Evolutionary conservation across 2,113 vertebrate species (phyloP).

Genomic region (Plecotus auritus): DNA sequence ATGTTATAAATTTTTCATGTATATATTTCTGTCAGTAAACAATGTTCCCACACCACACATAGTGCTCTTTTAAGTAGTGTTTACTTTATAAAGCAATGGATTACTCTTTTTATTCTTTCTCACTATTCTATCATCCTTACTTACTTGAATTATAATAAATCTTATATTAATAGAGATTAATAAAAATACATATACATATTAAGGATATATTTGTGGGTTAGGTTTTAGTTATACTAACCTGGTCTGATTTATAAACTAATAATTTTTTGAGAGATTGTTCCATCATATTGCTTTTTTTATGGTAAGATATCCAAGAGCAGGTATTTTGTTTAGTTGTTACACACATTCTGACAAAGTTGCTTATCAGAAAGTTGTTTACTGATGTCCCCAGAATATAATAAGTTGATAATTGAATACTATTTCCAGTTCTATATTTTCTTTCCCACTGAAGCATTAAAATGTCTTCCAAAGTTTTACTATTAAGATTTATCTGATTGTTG

Average conservation of each 20-base stretch:
- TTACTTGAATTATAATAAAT: neutral
- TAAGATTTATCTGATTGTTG: neutral
- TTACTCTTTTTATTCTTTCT: neutral
- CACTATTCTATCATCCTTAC: neutral
- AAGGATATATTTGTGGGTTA: neutral
- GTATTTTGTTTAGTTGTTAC: neutral
- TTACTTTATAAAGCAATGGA: neutral
- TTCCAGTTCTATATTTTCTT: neutral
- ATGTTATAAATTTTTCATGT: neutral
- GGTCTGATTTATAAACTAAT: neutral
- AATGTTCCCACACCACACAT: neutral
- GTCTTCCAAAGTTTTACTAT: neutral
- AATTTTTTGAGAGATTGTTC: neutral
- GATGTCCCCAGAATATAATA: neutral
- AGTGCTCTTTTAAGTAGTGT: neutral
- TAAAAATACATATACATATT: neutral
- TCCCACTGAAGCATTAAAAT: neutral
- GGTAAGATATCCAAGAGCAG: neutral
- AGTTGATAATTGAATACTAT: neutral
- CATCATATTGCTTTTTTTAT: neutral
- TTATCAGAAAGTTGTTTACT: neutral
- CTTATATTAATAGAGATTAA: neutral
- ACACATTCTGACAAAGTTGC: neutral
- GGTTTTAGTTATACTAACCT: neutral
- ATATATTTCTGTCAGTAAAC: neutral